phyloP scores from a whole-genome alignment of 1,140 invertebrate genomes.

The Notospermus geniculatus region DNA sequence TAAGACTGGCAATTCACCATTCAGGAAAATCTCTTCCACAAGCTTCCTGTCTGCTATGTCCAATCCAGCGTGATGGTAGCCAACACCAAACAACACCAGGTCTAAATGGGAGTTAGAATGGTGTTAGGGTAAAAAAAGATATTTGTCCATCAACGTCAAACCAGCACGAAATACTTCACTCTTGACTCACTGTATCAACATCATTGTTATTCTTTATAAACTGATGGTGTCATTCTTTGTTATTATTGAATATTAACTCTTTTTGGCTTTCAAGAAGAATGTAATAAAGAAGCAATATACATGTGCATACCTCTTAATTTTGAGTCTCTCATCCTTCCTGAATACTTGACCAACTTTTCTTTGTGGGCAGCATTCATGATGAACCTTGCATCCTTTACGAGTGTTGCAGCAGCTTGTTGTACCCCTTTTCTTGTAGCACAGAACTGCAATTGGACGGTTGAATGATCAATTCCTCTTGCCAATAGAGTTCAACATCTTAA shows the following conservation, averaged over 20 bases:
- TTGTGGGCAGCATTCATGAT: conserved; percentile 60
- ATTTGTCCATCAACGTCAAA: too few species aligned
- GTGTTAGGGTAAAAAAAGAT: too few species aligned
- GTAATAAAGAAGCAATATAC: neutral
- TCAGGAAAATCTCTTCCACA: conserved; percentile 67
- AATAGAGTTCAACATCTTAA: too few species aligned
- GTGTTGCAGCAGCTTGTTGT: conserved; percentile 64
- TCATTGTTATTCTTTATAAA: too few species aligned
- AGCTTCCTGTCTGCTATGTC: conserved; percentile 63
- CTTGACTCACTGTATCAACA: too few species aligned
- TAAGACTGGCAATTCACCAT: conserved; percentile 66
- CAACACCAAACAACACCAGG: conserved; percentile 64
- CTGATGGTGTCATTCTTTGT: too few species aligned
- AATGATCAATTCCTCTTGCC: too few species aligned
- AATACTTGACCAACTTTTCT: conserved; percentile 53
- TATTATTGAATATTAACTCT: too few species aligned
- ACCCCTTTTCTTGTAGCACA: conserved; percentile 75
- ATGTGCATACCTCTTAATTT: conserved; percentile 62
- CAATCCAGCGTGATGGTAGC: conserved; percentile 76
- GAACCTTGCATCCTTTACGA: conserved; percentile 64
- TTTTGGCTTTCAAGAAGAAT: too few species aligned
- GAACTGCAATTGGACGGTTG: conserved; percentile 64
- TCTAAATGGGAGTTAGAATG: conserved; percentile 43
- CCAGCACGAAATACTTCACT: too few species aligned
- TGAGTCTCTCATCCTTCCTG: conserved; percentile 61